Conservation (phyloP, 2,888 invertebrate species). For the Lomographa bimaculata region DNA sequence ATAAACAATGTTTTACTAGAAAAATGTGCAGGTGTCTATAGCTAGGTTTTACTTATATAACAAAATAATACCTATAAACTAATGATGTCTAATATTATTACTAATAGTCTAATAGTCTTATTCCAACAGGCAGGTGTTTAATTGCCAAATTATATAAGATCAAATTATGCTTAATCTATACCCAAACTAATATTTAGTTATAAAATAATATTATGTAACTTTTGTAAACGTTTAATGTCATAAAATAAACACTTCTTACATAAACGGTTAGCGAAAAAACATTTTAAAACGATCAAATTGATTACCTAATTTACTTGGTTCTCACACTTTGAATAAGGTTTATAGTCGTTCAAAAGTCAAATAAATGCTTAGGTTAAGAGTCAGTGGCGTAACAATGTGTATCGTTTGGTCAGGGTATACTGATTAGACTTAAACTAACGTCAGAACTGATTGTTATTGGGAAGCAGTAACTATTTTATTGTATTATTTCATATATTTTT, state of each 20-base stretch:
- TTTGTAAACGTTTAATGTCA: conserved; percentile 13
- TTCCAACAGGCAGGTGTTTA: conserved; percentile 8
- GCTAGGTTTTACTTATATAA: no score
- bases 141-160: conserved; percentile 18
- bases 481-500: no score
- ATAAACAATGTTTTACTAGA: no score
- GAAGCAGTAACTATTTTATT: no score
- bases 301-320: conserved; percentile 32
- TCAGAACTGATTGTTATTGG: no score
- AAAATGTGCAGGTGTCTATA: no score
- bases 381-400: background rate
- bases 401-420: background rate
- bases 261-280: conserved; percentile 22
- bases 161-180: no score
- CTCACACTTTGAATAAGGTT: conserved; percentile 37
- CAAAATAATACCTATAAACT: no score
- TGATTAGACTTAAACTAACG: no score
- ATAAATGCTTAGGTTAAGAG: conserved; percentile 1
- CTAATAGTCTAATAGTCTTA: no score
- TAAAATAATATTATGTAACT: conserved; percentile 8
- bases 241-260: conserved; percentile 28
- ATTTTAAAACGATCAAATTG: conserved; percentile 25
- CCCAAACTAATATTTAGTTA: no score
- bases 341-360: conserved; percentile 24
- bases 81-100: no score